phyloP scores from a whole-genome alignment of 2,113 vertebrate species.

The Notothenia rossii region DNA sequence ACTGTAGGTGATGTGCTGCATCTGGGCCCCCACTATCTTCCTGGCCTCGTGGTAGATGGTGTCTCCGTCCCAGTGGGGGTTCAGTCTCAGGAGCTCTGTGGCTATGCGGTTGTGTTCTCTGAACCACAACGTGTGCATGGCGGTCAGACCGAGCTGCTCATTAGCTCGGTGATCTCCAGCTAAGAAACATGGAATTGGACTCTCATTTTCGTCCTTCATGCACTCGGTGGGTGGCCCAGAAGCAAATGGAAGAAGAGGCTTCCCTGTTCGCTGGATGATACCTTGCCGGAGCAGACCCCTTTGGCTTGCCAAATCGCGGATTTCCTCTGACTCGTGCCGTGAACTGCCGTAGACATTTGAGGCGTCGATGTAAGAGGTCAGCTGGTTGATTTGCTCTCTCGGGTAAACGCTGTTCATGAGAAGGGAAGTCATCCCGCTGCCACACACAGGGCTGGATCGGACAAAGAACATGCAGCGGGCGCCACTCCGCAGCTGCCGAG shows the following conservation, averaged over 20 bases:
- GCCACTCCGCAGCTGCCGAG: constrained; percentile 84
- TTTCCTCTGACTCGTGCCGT: constrained; percentile 89
- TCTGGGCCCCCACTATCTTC: constrained; percentile 96
- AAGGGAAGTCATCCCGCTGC: constrained; percentile 97
- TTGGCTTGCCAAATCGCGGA: constrained; percentile 95
- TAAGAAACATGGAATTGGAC: constrained; percentile 97
- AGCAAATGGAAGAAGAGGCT: constrained; percentile 95
- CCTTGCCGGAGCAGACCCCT: constrained; percentile 94
- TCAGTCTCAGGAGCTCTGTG: constrained; percentile 90
- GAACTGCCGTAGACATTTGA: constrained; percentile 98
- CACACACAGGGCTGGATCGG: constrained; percentile 97
- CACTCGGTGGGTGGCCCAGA: constrained; percentile 96
- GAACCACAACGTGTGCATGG: constrained; percentile 98
- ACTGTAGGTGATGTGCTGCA: constrained; percentile 97
- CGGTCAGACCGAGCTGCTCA: constrained; percentile 94
- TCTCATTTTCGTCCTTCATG: constrained; percentile 97
- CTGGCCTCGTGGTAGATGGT: constrained; percentile 97
- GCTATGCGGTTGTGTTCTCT: constrained; percentile 97
- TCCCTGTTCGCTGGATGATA: constrained; percentile 95
- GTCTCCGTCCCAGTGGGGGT: constrained; percentile 98
- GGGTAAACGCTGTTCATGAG: constrained; percentile 99
- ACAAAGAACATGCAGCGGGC: constrained; percentile 98
- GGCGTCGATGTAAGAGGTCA: constrained; percentile 95
- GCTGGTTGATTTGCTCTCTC: constrained; percentile 97
- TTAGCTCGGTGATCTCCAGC: constrained; percentile 98